These are phyloP conservation scores for Catharus fuscescens DNA, from an alignment of 2,113 vertebrate genomes.

Conservation along the genomic window DNA sequence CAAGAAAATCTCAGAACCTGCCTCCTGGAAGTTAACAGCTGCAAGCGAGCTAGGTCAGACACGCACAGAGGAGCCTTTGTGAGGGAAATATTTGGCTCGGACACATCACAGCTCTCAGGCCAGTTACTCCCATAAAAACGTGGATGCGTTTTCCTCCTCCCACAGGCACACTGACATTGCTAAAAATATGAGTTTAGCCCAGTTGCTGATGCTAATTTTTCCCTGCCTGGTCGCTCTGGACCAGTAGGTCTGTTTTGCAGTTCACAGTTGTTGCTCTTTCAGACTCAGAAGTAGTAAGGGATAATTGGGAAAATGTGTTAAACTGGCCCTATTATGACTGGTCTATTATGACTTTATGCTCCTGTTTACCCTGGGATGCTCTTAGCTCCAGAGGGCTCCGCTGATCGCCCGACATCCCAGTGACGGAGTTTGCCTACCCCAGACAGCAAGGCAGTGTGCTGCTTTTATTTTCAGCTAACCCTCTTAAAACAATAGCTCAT, in stretches of 20 bases:
- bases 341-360: neutral
- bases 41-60: neutral
- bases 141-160: neutral
- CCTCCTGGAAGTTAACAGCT: neutral
- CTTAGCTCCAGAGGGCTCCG: neutral
- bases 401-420: neutral
- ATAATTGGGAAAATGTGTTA: conserved; percentile 42
- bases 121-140: neutral
- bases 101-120: neutral
- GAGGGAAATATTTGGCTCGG: neutral
- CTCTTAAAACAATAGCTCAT: neutral
- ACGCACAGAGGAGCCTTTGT: neutral
- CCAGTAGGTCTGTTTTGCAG: neutral
- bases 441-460: neutral
- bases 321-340: conserved; percentile 2
- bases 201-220: neutral
- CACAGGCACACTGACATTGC: neutral
- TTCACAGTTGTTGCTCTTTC: neutral
- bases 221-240: neutral
- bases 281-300: neutral
- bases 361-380: conserved; percentile 14
- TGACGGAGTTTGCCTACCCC: neutral
- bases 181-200: conserved; percentile 4
- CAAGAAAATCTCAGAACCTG: neutral
- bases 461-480: neutral